Conservation (phyloP, 2,888 invertebrate genomes). For the Stenodema calcarata region DNA sequence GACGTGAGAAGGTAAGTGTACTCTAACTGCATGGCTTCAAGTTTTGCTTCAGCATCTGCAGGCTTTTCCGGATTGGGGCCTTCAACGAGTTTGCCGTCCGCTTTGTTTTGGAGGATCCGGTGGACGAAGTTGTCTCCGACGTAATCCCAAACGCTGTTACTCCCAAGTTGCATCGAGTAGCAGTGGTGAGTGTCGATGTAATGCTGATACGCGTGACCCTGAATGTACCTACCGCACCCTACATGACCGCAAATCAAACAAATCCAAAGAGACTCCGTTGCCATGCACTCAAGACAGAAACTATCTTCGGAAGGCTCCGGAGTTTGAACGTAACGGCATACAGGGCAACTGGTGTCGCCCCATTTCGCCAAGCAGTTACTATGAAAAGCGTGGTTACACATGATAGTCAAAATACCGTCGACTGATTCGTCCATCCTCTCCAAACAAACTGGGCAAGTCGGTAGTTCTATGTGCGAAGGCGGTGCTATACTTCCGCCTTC, state of each 20-base stretch:
- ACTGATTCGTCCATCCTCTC: conserved; percentile 99
- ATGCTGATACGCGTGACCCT: conserved; percentile 93
- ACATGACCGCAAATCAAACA: conserved; percentile 98
- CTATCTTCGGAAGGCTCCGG: conserved; percentile 78
- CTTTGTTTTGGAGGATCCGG: conserved; percentile 93
- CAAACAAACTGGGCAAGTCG: conserved; percentile 94
- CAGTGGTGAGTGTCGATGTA: conserved; percentile 95
- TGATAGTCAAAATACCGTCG: conserved; percentile 94
- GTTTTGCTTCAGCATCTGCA: conserved; percentile 73
- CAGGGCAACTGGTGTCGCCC: conserved; percentile 96
- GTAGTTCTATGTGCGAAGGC: conserved; percentile 88
- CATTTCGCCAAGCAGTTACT: conserved; percentile 93
- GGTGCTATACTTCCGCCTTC: conserved; percentile 74
- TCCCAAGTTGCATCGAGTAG: conserved; percentile 94
- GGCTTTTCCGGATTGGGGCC: conserved; percentile 66
- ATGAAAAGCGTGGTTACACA: conserved; percentile 99
- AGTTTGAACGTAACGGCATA: conserved; percentile 89
- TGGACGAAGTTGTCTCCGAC: conserved; percentile 97
- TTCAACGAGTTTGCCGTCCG: conserved; percentile 91
- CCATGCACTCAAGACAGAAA: conserved; percentile 73
- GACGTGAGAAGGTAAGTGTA: conserved; percentile 95
- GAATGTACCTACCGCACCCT: conserved; percentile 91
- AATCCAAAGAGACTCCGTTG: conserved; percentile 91
- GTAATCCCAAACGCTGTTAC: conserved; percentile 99
- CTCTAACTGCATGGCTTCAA: conserved; percentile 94